A percentile compares a stretch with the other conserved stretches of the same genome.
Conservation (phyloP, 1,140 invertebrate genomes). For the Pissodes strobi region DNA sequence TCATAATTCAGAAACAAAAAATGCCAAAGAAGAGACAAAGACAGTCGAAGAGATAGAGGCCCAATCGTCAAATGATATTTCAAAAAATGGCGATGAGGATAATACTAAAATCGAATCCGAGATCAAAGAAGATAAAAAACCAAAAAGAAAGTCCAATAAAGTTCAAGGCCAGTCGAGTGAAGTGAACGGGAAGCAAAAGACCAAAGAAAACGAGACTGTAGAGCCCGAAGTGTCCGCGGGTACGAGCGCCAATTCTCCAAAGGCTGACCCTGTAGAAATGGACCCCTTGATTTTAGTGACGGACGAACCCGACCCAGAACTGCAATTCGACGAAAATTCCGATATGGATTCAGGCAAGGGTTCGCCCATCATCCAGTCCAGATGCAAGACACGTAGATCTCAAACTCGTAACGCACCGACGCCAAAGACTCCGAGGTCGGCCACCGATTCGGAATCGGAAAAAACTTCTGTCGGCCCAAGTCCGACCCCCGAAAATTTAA, state of each 20-base stretch:
- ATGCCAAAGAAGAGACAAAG: background rate
- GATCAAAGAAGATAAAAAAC: no score
- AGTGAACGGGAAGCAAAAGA: no score
- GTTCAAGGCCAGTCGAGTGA: no score
- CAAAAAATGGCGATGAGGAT: background rate
- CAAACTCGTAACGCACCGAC: slow-evolving; percentile 51
- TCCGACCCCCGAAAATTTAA: slow-evolving; percentile 28
- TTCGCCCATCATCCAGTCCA: slow-evolving; percentile 44
- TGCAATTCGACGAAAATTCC: slow-evolving; percentile 53
- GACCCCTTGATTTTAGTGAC: slow-evolving; percentile 45
- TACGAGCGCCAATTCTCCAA: no score
- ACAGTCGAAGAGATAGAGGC: slow-evolving; percentile 9
- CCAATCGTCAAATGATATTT: slow-evolving; percentile 14
- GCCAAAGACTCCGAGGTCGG: slow-evolving; percentile 40
- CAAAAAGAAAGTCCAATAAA: no score
- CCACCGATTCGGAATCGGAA: slow-evolving; percentile 30
- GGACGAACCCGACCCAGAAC: slow-evolving; percentile 50
- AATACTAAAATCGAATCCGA: no score
- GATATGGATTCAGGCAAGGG: slow-evolving; percentile 49
- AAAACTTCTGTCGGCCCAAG: slow-evolving; percentile 17
- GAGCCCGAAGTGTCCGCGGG: no score
- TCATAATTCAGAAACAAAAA: background rate
- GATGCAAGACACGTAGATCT: slow-evolving; percentile 51
- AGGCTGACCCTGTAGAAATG: slow-evolving; percentile 42
- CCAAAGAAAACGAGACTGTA: slow-evolving; percentile 8